A percentile compares a stretch with the other conserved stretches of the same genome.
Conservation (phyloP, 2,113 vertebrate genomes). For the Lethenteron camtschaticum region DNA sequence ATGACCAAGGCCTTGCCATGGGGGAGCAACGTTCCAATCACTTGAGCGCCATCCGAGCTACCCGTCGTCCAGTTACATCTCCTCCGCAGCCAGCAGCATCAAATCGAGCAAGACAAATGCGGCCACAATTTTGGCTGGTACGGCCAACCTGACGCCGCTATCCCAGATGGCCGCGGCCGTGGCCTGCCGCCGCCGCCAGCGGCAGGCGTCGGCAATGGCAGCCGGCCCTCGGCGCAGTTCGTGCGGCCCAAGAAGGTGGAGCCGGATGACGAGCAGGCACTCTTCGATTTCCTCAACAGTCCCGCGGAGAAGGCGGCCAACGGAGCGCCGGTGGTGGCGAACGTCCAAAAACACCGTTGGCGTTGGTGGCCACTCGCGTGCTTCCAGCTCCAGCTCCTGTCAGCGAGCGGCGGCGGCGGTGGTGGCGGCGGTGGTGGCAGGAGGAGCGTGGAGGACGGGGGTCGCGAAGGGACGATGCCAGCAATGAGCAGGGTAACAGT, state of each 20-base stretch:
- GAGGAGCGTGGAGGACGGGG: too few relatives aligned
- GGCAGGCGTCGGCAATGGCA: conserved; percentile 15
- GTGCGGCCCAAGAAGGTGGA: conserved; percentile 65
- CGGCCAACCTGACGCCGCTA: conserved; percentile 29
- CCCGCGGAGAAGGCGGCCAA: conserved; percentile 43
- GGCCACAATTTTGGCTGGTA: conserved; percentile 39
- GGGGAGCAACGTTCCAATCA: neutral
- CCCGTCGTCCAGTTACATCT: conserved; percentile 29
- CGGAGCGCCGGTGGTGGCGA: conserved; percentile 23
- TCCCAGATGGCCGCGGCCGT: conserved; percentile 11
- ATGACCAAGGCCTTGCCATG: too few relatives aligned
- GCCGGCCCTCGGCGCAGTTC: conserved; percentile 45
- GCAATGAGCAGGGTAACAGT: too few relatives aligned
- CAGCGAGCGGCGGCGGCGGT: conserved; percentile 12
- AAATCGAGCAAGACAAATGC: conserved; percentile 31
- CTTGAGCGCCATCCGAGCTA: neutral
- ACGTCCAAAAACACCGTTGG: conserved; percentile 33
- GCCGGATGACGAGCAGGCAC: conserved; percentile 56
- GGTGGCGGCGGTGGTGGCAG: too few relatives aligned
- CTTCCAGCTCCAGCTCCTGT: conserved; percentile 40
- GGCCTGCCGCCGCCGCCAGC: conserved; percentile 4
- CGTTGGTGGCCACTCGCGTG: conserved; percentile 30
- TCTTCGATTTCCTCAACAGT: conserved; percentile 95
- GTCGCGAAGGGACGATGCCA: too few relatives aligned
- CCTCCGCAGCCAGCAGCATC: conserved; percentile 60